Base-by-base conservation (phyloP, 2,888 invertebrate species). In the Rotaria magnacalcarata region DNA sequence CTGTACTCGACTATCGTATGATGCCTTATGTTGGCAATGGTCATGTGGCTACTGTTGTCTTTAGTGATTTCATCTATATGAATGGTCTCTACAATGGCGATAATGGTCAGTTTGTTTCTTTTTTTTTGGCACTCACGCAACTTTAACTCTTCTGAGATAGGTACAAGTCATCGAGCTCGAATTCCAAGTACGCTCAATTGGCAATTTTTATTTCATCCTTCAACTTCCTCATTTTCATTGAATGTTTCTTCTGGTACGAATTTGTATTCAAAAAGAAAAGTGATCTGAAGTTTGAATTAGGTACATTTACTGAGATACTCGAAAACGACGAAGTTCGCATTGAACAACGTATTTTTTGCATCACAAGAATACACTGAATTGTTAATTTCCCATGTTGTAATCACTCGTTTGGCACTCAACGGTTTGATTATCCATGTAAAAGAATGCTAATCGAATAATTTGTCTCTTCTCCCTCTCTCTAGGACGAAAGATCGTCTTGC, bases 41-140 rank as follows among this genome's bases (percentile, higher is more conserved):
- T 84, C 89, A 90, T 86, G 85, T 90, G 24, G 90, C 89, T 10
- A 90, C 90, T 0, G 90, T 90, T 16, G 88, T 90, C 21, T 88
- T 89, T 60, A 88, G 89, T 80, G 88, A 89, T 74, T 88, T 88
- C 2, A 88, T 90, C 24, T 90, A 88, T 87, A 89, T 90, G 89
- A 90, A 89, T 87, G 90, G 91, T 0, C 87, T 90, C 24, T 90
- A 89, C 87, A 90, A 90, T 87, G 91, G 91, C 0, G 87, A 88
- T 10, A 87, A 87, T 14, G 58, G 58, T 58, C 8, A 6, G n/a
- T 58, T 10, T 8, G 6, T n/a, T 10, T 58, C 2, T 24, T 58
- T 24, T 3, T 2, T 24, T 6, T 58, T 34, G 34, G 2, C 34
- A 56, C 6, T 6, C 16, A 3, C 21, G 2, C 21, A 6, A 24